These are phyloP conservation scores for Tenualosa ilisha DNA, from an alignment of 2,797 vertebrate genomes.

Conservation along the genomic window DNA sequence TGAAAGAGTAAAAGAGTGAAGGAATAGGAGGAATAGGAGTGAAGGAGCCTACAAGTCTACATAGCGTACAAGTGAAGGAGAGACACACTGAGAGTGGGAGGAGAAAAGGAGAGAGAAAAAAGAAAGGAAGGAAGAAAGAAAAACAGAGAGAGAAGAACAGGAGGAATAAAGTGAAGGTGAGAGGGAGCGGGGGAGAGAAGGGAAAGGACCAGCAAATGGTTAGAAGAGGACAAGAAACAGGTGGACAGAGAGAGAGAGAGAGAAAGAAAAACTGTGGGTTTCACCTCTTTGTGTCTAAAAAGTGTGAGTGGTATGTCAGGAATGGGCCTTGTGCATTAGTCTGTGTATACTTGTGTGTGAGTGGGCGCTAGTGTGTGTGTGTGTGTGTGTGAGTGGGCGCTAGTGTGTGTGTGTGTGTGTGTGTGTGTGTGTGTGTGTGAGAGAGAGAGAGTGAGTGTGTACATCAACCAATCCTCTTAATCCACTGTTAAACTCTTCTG, in stretches of 20 bases:
- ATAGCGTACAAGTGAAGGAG: neutral
- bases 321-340: slow-evolving; percentile 75
- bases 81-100: neutral
- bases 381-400: slow-evolving; percentile 63
- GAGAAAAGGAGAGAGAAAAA: neutral
- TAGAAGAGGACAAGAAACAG: neutral
- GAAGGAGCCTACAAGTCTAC: too few relatives aligned
- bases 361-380: neutral
- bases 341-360: slow-evolving; percentile 61
- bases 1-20: neutral
- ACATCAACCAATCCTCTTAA: slow-evolving; percentile 61
- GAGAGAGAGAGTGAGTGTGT: neutral
- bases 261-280: slow-evolving; percentile 38
- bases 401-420: slow-evolving; percentile 31
- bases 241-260: neutral
- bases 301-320: slow-evolving; percentile 69
- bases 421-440: slow-evolving; percentile 61
- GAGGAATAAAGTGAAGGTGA: neutral
- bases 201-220: neutral
- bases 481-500: slow-evolving; percentile 48
- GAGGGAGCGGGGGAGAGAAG: slow-evolving; percentile 51
- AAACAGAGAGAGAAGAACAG: slow-evolving; percentile 51
- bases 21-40: too few relatives aligned
- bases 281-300: slow-evolving; percentile 71
- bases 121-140: slow-evolving; percentile 4